Percentiles rank a stretch among this genome's conserved stretches.
Evolutionary conservation across 2,797 vertebrate genomes (phyloP).

Genomic region (Coregonus suidteri): DNA sequence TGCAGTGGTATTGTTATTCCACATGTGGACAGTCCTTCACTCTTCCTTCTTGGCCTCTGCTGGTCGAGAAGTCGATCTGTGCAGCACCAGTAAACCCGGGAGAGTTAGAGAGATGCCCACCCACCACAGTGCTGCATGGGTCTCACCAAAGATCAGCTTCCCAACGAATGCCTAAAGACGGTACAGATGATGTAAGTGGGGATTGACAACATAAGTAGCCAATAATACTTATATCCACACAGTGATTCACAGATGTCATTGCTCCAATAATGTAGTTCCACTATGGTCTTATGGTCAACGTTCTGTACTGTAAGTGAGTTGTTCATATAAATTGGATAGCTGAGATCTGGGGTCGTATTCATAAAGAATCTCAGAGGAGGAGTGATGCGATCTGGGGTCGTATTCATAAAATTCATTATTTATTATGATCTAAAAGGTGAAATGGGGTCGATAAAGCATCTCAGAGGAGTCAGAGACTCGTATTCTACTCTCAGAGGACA

Average conservation of each 20-base stretch:
- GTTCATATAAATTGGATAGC: neutral
- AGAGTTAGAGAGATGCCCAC: slow-evolving; percentile 82
- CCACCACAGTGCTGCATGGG: slow-evolving; percentile 87
- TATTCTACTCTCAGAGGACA: no score
- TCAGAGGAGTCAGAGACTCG: no score
- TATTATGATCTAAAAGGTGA: neutral
- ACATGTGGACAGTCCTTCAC: slow-evolving; percentile 34
- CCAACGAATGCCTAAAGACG: slow-evolving; percentile 72
- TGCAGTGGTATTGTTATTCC: neutral
- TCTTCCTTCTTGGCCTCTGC: slow-evolving; percentile 66
- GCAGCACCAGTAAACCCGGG: slow-evolving; percentile 83
- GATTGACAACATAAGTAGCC: neutral
- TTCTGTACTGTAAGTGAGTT: neutral
- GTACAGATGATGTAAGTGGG: neutral
- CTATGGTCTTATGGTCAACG: neutral
- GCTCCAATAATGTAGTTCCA: neutral
- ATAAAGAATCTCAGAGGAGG: neutral
- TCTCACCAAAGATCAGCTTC: slow-evolving; percentile 80
- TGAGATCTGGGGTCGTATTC: no score
- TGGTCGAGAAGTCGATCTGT: slow-evolving; percentile 60
- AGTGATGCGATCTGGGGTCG: neutral
- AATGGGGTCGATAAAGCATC: neutral
- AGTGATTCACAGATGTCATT: neutral
- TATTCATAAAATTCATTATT: neutral
- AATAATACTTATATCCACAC: neutral